A percentile compares a stretch with the other conserved stretches of the same genome.
Evolutionary conservation across 2,888 invertebrate species (phyloP).

Genomic region (Chrysina gloriosa): DNA sequence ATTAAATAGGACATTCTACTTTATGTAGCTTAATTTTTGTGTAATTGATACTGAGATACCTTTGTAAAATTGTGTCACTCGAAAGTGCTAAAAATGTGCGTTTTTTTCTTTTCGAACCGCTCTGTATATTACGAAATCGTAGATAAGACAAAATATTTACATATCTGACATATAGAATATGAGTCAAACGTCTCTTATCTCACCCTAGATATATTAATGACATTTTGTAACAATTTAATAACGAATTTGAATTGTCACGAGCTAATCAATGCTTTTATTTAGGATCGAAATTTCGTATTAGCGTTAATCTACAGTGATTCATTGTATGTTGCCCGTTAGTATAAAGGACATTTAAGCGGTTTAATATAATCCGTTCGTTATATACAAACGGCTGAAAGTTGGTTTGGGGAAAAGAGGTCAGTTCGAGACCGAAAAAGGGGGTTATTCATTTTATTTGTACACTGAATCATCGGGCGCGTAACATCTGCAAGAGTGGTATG

Average conservation of each 20-base stretch:
- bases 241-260: slow-evolving; percentile 9
- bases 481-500: slow-evolving; percentile 27
- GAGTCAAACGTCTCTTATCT: slow-evolving; percentile 27
- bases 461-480: slow-evolving; percentile 25
- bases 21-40: no score
- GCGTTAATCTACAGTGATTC: no score
- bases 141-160: slow-evolving; percentile 1
- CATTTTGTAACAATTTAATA: slow-evolving; percentile 20
- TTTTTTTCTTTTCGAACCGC: neutral
- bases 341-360: no score
- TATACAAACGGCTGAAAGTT: neutral
- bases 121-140: slow-evolving; percentile 1
- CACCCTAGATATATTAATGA: slow-evolving; percentile 2
- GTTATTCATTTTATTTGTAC: slow-evolving; percentile 2
- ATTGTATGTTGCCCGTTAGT: no score
- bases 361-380: neutral
- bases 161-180: neutral
- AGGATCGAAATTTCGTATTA: no score
- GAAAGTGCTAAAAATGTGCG: neutral
- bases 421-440: slow-evolving; percentile 3
- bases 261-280: neutral
- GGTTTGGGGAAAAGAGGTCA: slow-evolving; percentile 8
- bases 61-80: no score
- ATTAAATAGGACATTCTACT: no score
- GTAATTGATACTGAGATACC: no score